Conservation (phyloP, 2,797 vertebrate species). For the Tachyglossus aculeatus region DNA sequence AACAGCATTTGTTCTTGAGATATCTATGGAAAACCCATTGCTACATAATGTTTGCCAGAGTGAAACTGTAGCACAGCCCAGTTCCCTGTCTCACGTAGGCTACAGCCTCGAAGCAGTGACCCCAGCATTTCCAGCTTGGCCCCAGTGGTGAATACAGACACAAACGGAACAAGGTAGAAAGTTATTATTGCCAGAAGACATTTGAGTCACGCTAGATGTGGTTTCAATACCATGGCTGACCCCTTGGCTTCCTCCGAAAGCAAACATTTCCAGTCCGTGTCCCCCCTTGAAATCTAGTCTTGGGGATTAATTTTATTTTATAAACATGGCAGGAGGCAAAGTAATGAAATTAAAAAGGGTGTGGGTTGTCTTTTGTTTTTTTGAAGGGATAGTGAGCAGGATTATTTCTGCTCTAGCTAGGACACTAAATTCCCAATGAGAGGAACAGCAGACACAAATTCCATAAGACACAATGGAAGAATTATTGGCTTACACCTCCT, state of each 20-base stretch:
- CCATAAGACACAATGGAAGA: too few species aligned
- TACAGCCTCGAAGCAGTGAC: neutral
- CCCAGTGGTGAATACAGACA: neutral
- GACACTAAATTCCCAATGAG: too few species aligned
- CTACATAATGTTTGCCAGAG: neutral
- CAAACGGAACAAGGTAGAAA: neutral
- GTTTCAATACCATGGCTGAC: constrained; percentile 4
- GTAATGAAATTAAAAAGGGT: neutral
- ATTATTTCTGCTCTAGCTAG: too few species aligned
- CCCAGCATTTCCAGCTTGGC: neutral
- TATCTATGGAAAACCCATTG: neutral
- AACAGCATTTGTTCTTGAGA: neutral
- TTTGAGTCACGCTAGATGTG: neutral
- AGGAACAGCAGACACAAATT: too few species aligned
- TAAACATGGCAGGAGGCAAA: constrained; percentile 3
- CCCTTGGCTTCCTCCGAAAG: constrained; percentile 25
- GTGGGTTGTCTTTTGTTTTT: neutral
- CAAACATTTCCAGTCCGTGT: neutral
- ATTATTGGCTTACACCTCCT: too few species aligned
- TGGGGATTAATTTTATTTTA: constrained; percentile 19
- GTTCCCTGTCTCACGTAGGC: neutral
- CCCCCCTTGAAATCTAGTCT: constrained; percentile 14
- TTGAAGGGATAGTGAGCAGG: too few species aligned
- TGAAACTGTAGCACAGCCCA: rapidly evolving
- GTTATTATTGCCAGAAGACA: neutral